Base-by-base conservation (phyloP, 2,888 invertebrate species). In the Sussaba pulchella region DNA sequence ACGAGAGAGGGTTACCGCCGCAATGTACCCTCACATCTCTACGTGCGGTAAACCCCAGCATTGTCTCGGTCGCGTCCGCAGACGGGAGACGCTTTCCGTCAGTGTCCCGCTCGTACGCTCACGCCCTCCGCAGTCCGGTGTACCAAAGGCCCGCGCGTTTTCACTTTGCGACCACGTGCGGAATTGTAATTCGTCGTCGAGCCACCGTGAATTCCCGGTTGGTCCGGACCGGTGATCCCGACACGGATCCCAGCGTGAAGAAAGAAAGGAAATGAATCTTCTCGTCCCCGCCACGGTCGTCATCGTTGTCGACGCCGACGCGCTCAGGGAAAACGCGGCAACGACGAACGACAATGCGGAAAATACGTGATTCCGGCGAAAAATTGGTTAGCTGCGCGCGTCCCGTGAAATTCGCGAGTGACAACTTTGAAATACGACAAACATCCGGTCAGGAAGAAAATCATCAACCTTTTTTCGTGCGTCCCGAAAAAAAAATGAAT, bases 191-290 rank as follows among this genome's bases (percentile, higher is more conserved):
- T 83, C 82, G 72, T 39, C 66, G 64, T 64, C 75, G 57, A 31
- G 74, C n/a, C 57, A 80, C 71, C 81, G 75, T 73, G 83, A 81
- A 84, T 83, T 78, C 81, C 82, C 78, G 63, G 57, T 59, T 50
- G 80, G 69, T 59, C 45, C 31, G n/a, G 50, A 72, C 71, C 66
- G 47, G 26, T 19, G 66, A 14, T 66, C 59, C 71, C 50, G 59
- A 26, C 39, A 59, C 21, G 70, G 17, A 59, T 57, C 45, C 39
- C 61, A n/a, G n/a, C n/a, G n/a, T 4, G n/a, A 64, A 74, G 39
- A 72, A n/a, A 77, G 77, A 64, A 67, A 82, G 73, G 78, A 78
- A 83, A 82, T 77, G 77, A 76, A 82, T 82, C 70, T 81, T 61
- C 71, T 71, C 64, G 47, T 19, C 59, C n/a, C 6, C 31, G 31